These are phyloP conservation scores for Eublepharis macularius DNA, from an alignment of 2,113 vertebrate species.

Conservation along the genomic window DNA sequence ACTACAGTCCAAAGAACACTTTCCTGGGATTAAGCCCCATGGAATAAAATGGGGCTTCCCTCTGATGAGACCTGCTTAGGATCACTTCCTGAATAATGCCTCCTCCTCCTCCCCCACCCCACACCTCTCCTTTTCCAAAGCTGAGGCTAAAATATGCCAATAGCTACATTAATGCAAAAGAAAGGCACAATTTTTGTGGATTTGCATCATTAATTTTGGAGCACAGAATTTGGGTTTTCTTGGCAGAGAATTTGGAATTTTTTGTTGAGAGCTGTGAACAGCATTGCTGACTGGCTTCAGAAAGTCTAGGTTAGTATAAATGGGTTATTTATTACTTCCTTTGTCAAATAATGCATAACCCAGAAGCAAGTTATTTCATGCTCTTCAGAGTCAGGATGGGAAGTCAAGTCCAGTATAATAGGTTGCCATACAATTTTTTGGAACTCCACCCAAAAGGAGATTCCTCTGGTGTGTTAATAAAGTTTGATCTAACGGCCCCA, in stretches of 20 bases:
- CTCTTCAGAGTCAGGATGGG: background rate
- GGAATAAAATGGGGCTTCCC: too few species aligned
- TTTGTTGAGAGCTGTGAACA: background rate
- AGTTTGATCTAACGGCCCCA: slow-evolving; percentile 48
- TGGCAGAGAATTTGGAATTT: background rate
- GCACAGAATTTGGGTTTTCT: background rate
- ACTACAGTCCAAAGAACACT: too few species aligned
- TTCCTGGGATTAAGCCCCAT: too few species aligned
- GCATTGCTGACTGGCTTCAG: background rate
- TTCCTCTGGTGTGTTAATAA: background rate
- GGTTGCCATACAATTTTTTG: slow-evolving; percentile 27
- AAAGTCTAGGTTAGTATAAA: background rate
- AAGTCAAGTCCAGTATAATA: slow-evolving; percentile 1
- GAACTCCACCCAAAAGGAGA: slow-evolving; percentile 60
- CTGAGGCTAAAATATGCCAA: background rate
- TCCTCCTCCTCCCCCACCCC: background rate
- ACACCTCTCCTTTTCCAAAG: background rate
- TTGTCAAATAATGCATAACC: background rate
- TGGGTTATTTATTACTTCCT: slow-evolving; percentile 2
- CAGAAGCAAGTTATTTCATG: background rate
- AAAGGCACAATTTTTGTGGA: background rate
- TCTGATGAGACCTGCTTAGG: too few species aligned
- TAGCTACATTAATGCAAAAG: background rate
- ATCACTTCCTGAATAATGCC: too few species aligned
- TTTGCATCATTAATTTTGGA: background rate